These are phyloP conservation scores for Valencia hispanica DNA, from an alignment of 2,797 vertebrate species.

Conservation along the genomic window DNA sequence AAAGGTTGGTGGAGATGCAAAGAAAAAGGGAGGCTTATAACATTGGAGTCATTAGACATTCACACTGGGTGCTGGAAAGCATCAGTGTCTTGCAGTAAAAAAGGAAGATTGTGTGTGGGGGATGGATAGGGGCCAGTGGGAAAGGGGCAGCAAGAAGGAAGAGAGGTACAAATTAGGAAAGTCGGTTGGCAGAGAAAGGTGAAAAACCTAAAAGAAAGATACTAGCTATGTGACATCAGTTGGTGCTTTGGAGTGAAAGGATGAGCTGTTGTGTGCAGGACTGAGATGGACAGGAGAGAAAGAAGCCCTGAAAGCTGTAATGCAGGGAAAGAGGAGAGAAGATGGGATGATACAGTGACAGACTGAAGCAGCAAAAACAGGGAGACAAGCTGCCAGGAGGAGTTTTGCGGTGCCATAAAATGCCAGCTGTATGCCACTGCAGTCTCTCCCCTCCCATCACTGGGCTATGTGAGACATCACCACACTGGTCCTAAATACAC, in stretches of 20 bases:
- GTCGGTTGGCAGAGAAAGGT: constrained; percentile 19
- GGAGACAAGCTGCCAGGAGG: constrained; percentile 33
- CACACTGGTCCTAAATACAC: constrained; percentile 44
- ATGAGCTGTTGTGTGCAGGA: constrained; percentile 5
- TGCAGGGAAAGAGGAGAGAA: constrained; percentile 1
- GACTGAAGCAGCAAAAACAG: constrained; percentile 23
- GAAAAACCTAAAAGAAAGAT: constrained; percentile 12
- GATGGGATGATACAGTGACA: constrained; percentile 10
- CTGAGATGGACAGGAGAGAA: background rate
- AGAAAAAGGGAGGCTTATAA: constrained; percentile 43
- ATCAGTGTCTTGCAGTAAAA: constrained; percentile 50
- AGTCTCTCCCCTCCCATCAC: constrained; percentile 61
- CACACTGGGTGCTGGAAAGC: constrained; percentile 56
- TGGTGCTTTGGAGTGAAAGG: background rate
- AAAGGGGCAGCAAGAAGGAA: background rate
- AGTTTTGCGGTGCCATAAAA: constrained; percentile 65
- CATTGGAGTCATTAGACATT: constrained; percentile 68
- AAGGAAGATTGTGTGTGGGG: constrained; percentile 26
- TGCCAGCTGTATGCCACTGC: constrained; percentile 69
- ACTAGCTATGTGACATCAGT: constrained; percentile 10
- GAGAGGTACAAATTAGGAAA: constrained; percentile 16
- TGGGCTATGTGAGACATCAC: constrained; percentile 56
- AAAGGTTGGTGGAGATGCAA: constrained; percentile 11
- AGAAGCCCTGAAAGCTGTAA: constrained; percentile 21
- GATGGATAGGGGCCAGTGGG: background rate